Conservation (phyloP, 2,888 invertebrate species). For the Agrochola lota region DNA sequence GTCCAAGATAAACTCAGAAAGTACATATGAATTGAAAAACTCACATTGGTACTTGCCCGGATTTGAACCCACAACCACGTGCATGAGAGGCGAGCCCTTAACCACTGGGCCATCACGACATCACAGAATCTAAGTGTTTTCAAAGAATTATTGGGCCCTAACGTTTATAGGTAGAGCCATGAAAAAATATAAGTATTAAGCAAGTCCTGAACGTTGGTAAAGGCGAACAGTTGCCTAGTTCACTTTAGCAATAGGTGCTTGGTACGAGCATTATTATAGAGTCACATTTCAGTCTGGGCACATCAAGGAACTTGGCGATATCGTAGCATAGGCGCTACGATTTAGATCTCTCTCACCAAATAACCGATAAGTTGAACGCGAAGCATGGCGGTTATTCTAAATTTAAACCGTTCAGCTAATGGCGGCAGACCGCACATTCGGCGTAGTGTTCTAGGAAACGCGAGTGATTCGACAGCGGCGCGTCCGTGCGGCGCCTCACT, state of each 20-base stretch:
- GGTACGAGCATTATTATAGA: neutral
- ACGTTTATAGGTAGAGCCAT: neutral
- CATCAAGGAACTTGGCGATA: too few relatives aligned
- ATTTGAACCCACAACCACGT: too few relatives aligned
- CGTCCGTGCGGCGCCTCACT: constrained; percentile 49
- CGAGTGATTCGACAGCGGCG: constrained; percentile 43
- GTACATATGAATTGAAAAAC: too few relatives aligned
- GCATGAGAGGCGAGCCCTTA: too few relatives aligned
- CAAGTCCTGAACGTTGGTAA: neutral
- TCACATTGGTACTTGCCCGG: too few relatives aligned
- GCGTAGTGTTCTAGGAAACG: constrained; percentile 58
- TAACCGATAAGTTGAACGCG: constrained; percentile 24
- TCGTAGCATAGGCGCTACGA: too few relatives aligned
- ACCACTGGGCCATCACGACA: too few relatives aligned
- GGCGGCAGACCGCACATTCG: constrained; percentile 45
- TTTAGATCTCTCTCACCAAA: constrained; percentile 24
- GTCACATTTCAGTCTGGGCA: neutral
- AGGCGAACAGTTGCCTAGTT: neutral
- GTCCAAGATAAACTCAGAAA: too few relatives aligned
- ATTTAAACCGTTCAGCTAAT: constrained; percentile 49
- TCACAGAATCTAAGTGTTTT: neutral
- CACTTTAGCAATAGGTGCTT: neutral
- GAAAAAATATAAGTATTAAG: neutral
- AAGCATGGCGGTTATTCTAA: constrained; percentile 56
- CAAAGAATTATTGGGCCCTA: neutral